Base-by-base conservation (phyloP, 2,797 vertebrate species). In the Rhinatrema bivittatum region DNA sequence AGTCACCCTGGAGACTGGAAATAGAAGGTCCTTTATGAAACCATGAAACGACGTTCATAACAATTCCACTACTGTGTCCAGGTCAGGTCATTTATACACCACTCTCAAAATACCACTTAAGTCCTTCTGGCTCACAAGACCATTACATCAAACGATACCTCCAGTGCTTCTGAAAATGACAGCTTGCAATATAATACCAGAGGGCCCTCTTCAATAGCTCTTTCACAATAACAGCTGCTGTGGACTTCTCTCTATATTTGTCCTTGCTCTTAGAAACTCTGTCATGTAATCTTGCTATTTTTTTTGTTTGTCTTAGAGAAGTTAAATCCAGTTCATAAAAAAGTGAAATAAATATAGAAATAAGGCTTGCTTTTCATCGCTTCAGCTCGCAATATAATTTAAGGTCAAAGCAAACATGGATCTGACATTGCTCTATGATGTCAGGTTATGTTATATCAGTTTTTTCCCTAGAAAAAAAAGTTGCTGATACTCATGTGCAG, bases 21-120 rank as follows among this genome's bases (percentile, higher is more conserved):
- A 79, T 61, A 81, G 66, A 69, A 46, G 58, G 46, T 39, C 43
- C 60, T 79, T 75, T 78, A 68, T 79, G 58, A 58, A 70, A 50
- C 25, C 35, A 52, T 60, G 67, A 67, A 65, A 75, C 65, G 67
- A 72, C 46, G 37, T 48, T 66, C 57, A 37, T 39, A 70, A 76
- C 71, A 76, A 70, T 71, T 54, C 60, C 42, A 50, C 50, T 60
- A 49, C 61, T 76, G 70, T 74, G 71, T 55, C 20, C 32, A 53
- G 67, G 60, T 70, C 68, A 67, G 52, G 61, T 62, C 64, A 53
- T 12, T 56, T n/a, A 53, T 47, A 46, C 56, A 60, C 50, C 42
- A 10, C 16, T 60, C 53, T 68, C 67, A 50, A 66, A 72, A 74
- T 68, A 51, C 61, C 39, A 33, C 32, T 43, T 32, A 46, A 57